A percentile compares a stretch with the other conserved stretches of the same genome.
Evolutionary conservation across 2,797 vertebrate species (phyloP).

Genomic region (Thaleichthys pacificus): DNA sequence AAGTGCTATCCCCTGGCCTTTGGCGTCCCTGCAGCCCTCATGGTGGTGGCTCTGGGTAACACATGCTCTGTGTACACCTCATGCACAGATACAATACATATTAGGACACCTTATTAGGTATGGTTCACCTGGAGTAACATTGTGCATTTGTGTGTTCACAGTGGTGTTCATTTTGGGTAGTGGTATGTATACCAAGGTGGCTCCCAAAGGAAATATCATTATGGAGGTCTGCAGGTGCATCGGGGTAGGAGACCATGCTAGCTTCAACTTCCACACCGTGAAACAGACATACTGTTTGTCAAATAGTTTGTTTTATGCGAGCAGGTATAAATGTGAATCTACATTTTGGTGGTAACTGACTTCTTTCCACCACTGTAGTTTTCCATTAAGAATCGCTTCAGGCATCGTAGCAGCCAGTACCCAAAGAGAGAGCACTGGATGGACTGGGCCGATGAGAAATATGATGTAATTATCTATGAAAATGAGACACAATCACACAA

Average conservation of each 20-base stretch:
- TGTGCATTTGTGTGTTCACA: constrained; percentile 53
- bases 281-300: neutral
- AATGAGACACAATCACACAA: neutral
- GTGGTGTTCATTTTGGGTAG: constrained; percentile 88
- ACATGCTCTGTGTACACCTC: neutral
- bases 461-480: constrained; percentile 78
- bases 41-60: constrained; percentile 88
- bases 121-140: neutral
- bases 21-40: constrained; percentile 90
- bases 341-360: too few relatives aligned
- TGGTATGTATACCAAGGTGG: constrained; percentile 82
- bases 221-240: constrained; percentile 83
- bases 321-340: neutral
- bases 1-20: constrained; percentile 91
- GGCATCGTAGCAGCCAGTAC: constrained; percentile 71
- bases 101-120: neutral
- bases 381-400: constrained; percentile 85
- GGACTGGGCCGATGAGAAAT: constrained; percentile 93
- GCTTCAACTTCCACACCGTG: neutral
- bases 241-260: constrained; percentile 69
- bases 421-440: constrained; percentile 89
- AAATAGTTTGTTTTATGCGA: neutral
- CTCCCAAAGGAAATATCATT: constrained; percentile 89
- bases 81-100: neutral
- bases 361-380: constrained; percentile 69